Conservation (phyloP, 2,888 invertebrate genomes). For the Caenorhabditis becei region DNA sequence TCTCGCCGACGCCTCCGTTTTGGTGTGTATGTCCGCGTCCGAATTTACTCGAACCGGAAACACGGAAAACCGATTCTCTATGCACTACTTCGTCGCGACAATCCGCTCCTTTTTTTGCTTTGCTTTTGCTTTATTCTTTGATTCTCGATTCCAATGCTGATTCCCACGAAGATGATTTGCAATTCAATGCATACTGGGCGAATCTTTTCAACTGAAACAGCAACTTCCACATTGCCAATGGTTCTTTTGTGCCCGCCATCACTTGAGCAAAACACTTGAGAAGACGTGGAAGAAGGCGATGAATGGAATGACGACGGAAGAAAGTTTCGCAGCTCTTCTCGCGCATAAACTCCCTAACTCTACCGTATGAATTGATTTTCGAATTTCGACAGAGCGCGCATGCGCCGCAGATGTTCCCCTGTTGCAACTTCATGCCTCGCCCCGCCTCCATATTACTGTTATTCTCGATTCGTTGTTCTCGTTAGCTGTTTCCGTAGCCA, state of each 20-base stretch:
- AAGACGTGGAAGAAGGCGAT: not conserved
- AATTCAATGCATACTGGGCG: slow-evolving; percentile 35
- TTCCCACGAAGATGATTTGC: slow-evolving; percentile 47
- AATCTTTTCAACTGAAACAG: slow-evolving; percentile 21
- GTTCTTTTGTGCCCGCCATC: slow-evolving; percentile 37
- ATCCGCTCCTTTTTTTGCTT: slow-evolving; percentile 20
- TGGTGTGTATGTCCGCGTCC: slow-evolving; percentile 18
- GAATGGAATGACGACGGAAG: slow-evolving; percentile 1
- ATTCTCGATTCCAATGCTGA: not conserved
- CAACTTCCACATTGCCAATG: slow-evolving; percentile 6
- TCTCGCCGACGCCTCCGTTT: slow-evolving; percentile 13
- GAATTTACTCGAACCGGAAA: slow-evolving; percentile 56
- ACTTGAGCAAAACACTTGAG: slow-evolving; percentile 54
- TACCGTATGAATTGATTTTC: too few relatives aligned
- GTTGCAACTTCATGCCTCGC: too few relatives aligned
- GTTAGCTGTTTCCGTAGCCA: not conserved
- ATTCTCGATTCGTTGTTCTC: too few relatives aligned
- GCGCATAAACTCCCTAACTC: not conserved
- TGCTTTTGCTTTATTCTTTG: not conserved
- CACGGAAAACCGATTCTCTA: not conserved
- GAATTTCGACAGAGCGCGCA: too few relatives aligned
- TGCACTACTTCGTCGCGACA: slow-evolving; percentile 17
- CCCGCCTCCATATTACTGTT: too few relatives aligned
- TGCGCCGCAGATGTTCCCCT: too few relatives aligned
- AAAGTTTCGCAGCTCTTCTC: not conserved